phyloP scores from a whole-genome alignment of 2,113 vertebrate species.

The Passer domesticus region DNA sequence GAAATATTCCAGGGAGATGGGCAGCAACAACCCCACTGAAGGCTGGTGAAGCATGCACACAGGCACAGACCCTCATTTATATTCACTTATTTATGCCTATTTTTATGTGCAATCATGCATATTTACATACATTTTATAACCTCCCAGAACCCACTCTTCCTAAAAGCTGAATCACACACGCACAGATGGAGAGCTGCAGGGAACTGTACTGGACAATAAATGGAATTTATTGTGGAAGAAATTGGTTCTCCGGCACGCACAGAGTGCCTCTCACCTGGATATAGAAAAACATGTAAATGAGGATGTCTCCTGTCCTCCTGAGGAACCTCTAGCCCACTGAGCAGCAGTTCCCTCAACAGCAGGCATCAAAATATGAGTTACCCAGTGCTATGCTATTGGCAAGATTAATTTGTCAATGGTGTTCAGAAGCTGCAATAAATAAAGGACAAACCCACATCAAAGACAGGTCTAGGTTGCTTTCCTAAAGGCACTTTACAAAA shows the following conservation, averaged over 20 bases:
- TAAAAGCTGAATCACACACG: neutral
- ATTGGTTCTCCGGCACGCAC: neutral
- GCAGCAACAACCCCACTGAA: neutral
- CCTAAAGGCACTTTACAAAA: conserved; percentile 66
- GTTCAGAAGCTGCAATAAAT: conserved; percentile 27
- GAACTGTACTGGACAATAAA: neutral
- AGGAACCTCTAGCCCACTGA: neutral
- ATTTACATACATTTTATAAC: neutral
- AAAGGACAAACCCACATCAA: conserved; percentile 77
- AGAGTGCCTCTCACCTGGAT: neutral
- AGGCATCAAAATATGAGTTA: neutral
- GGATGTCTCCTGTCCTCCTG: neutral
- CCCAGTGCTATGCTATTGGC: neutral
- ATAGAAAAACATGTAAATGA: neutral
- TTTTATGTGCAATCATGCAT: neutral
- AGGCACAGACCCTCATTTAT: neutral
- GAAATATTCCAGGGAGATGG: neutral
- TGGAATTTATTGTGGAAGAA: neutral
- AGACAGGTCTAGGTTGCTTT: conserved; percentile 52
- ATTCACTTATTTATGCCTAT: neutral
- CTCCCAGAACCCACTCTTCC: neutral
- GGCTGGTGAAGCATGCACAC: neutral
- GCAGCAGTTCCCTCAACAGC: neutral
- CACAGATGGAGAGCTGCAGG: neutral
- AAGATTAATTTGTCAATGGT: conserved; percentile 49